Evolutionary conservation across 2,797 vertebrate species (phyloP), one percentile per base, ranked within the genome.

Genomic region (Poeciliopsis presidionis): DNA sequence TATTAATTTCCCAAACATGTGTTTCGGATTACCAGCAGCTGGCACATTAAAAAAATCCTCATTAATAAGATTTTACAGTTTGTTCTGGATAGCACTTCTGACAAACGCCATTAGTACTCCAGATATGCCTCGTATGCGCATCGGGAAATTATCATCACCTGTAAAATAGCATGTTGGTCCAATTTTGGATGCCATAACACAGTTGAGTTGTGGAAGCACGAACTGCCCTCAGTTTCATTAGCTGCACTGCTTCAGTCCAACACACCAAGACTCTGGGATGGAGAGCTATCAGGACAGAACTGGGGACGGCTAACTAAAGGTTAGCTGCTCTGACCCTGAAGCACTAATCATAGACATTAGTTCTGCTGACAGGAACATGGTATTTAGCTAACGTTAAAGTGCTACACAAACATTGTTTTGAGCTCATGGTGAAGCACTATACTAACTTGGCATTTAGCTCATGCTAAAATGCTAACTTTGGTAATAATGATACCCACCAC

Each of bases 1-100:
- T 72, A 71, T 81, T 77, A 65, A 77, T 76, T 84, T 86, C 84
- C 84, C 81, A 83, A 83, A 89, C 81, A 85, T n/a, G 53, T 71
- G 81, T 84, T 84, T 78, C 74, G 80, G 71, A 92, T 91, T 76
- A 84, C n/a, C 73, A 90, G 67, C 84, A 90, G 87, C 85, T 91
- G 88, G 78, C 77, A 78, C 30, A 22, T 76, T 70, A 76, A 89
- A 51, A 18, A 51, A 22, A 51, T 51, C 43, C 79, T 80, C 61
- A 59, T 57, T 63, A 83, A 83, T 84, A 84, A 75, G 39, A 8
- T 14, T 73, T 84, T 33, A 45, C 77, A 75, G 33, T 78, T 77
- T 71, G 20, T 72, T 49, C 1, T 71, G 1, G 25, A 16, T 76
- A 46, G 9, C 9, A 30, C 65, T 77, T 69, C 45, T 75, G 57